These are phyloP conservation scores for Andricus quercusramuli DNA, from an alignment of 2,888 invertebrate genomes.

Conservation along the genomic window DNA sequence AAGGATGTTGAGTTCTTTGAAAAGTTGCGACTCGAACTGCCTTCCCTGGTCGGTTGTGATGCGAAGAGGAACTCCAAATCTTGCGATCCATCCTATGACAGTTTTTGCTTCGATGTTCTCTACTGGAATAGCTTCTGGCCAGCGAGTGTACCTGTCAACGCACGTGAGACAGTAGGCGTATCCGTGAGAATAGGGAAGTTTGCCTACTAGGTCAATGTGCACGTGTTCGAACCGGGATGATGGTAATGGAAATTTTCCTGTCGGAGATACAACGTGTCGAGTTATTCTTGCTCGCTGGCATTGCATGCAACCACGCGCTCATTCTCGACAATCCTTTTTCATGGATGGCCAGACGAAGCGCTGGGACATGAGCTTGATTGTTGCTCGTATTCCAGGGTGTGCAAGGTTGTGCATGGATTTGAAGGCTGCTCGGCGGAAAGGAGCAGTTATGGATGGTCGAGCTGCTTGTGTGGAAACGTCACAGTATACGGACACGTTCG, in stretches of 20 bases:
- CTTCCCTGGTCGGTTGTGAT: constrained; percentile 62
- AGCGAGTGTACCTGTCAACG: constrained; percentile 63
- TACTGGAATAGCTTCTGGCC: constrained; percentile 55
- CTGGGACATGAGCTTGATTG: too few species aligned
- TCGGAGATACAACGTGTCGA: not conserved
- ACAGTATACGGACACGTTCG: not conserved
- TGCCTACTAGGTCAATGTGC: constrained; percentile 69
- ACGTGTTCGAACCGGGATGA: constrained; percentile 65
- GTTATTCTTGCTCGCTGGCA: not conserved
- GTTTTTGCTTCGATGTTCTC: constrained; percentile 51
- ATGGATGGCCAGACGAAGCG: too few species aligned
- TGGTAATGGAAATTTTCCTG: constrained; percentile 57
- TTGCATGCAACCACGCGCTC: not conserved
- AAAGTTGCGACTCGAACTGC: constrained; percentile 59
- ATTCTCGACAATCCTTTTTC: too few species aligned
- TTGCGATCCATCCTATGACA: constrained; percentile 56
- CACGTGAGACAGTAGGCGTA: constrained; percentile 69
- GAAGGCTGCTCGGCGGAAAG: not conserved
- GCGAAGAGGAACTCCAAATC: constrained; percentile 53
- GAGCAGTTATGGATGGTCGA: constrained; percentile 47
- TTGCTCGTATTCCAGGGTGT: too few species aligned
- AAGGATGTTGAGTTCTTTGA: constrained; percentile 46
- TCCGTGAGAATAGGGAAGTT: constrained; percentile 39
- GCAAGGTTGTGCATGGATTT: too few species aligned
- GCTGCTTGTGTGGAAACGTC: constrained; percentile 23